Conservation (phyloP, 2,797 vertebrate species). For the Clarias platycephalus region DNA sequence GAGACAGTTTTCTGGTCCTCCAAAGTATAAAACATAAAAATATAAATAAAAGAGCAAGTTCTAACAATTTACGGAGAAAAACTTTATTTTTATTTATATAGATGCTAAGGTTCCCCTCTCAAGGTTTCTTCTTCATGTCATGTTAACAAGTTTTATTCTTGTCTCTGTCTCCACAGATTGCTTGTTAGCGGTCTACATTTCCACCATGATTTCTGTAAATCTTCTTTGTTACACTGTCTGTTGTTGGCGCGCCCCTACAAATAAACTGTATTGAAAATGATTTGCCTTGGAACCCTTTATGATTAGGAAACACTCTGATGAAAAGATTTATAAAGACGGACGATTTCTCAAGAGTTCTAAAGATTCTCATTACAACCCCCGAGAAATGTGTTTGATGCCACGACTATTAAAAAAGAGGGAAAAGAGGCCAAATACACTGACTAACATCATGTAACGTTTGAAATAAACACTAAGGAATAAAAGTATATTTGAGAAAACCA, state of each 20-base stretch:
- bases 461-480: no score
- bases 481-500: not conserved
- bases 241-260: not conserved
- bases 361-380: not conserved
- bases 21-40: no score
- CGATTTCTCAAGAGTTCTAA: not conserved
- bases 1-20: no score
- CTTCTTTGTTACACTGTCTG: not conserved
- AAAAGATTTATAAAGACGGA: not conserved
- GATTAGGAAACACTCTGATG: not conserved
- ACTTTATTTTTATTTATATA: no score
- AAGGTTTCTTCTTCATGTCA: not conserved
- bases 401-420: not conserved
- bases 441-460: not conserved
- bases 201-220: not conserved
- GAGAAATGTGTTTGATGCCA: not conserved
- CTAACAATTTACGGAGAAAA: no score
- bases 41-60: no score
- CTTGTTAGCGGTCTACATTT: not conserved
- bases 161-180: not conserved
- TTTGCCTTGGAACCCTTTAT: not conserved
- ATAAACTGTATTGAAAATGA: not conserved
- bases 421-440: not conserved
- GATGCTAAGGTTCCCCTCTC: not conserved
- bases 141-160: not conserved